Conservation (phyloP, 2,113 vertebrate genomes). For the Anguilla rostrata region DNA sequence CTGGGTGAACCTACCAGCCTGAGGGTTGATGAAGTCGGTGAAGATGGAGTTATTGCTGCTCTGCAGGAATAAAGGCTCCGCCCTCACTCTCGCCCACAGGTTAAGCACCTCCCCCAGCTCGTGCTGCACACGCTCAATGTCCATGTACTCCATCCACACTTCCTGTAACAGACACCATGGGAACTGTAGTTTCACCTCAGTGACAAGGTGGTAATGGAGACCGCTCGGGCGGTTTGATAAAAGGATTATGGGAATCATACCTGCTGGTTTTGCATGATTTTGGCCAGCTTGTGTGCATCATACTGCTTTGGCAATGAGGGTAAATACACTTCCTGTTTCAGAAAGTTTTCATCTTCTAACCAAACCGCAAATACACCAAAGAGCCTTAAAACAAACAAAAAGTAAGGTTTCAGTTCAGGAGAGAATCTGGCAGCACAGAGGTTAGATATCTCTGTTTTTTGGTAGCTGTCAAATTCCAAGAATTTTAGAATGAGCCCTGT, state of each 20-base stretch:
- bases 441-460: not conserved
- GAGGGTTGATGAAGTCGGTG: slow-evolving; percentile 75
- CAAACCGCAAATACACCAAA: slow-evolving; percentile 89
- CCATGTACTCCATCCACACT: slow-evolving; percentile 89
- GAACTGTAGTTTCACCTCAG: not conserved
- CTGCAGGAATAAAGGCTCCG: slow-evolving; percentile 72
- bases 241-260: slow-evolving; percentile 40
- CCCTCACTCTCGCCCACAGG: slow-evolving; percentile 79
- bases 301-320: slow-evolving; percentile 91
- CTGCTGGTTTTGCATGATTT: slow-evolving; percentile 89
- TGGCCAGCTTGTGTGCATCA: slow-evolving; percentile 84
- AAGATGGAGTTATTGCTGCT: slow-evolving; percentile 57
- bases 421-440: not conserved
- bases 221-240: not conserved
- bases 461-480: too few species aligned
- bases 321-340: slow-evolving; percentile 87
- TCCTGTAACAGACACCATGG: slow-evolving; percentile 67
- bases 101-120: slow-evolving; percentile 80
- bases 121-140: slow-evolving; percentile 82
- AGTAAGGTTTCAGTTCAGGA: not conserved
- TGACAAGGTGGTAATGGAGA: not conserved
- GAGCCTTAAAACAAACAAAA: slow-evolving; percentile 68
- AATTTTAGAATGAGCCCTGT: too few species aligned
- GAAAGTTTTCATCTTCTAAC: slow-evolving; percentile 93
- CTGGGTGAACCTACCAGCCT: slow-evolving; percentile 67